Evolutionary conservation across 1,140 invertebrate genomes (phyloP), one percentile per base, ranked within the genome.

Genomic region (Drosophila eugracilis): DNA sequence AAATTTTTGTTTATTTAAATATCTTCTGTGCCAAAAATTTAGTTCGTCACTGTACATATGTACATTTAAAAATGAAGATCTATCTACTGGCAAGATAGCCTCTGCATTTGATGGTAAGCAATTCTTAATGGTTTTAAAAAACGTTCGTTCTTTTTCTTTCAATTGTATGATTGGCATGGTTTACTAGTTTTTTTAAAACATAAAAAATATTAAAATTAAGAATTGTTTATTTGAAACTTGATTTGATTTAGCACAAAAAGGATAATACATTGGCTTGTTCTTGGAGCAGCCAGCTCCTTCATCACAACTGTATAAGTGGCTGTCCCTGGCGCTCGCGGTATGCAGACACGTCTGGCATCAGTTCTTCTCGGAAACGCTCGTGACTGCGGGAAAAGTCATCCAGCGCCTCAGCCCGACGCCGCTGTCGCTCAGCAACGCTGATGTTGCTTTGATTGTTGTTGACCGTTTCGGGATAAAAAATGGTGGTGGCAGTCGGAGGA

Each of bases 261-360:
- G 30, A 28, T 52, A 58, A 73, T 62, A 62, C 42, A 83, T 53
- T 44, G 47, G 57, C 48, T 21, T 44, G 7, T 34, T 26, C 5
- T 22, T 24, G 7, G 14, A 21, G 47, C 26, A 41, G 39, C 9
- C 34, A 12, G 2, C 36, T 22, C 21, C 30, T 32, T 19, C 36
- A 72, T 88, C 55, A 91, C 44, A 91, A 73, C 41, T 86, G 67
- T 45, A 91, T 89, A 1, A 91, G 52, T 0, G 88, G 90, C 54
- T 84, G 59, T 17, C 28, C 52, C 37, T 71, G 57, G 22, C 59
- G 60, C 10, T 70, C 37, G 4, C 78, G 74, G 54, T 90, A 83
- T 3, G 62, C 72, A 7, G 54, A 28, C 5, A 91, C 74, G 28
- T 91, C 81, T 5, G 73, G 47, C 84, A 91, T 89, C 0, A 91